These are phyloP conservation scores for Aphelinus atriplicis DNA, from an alignment of 1,140 invertebrate genomes.

Conservation along the genomic window DNA sequence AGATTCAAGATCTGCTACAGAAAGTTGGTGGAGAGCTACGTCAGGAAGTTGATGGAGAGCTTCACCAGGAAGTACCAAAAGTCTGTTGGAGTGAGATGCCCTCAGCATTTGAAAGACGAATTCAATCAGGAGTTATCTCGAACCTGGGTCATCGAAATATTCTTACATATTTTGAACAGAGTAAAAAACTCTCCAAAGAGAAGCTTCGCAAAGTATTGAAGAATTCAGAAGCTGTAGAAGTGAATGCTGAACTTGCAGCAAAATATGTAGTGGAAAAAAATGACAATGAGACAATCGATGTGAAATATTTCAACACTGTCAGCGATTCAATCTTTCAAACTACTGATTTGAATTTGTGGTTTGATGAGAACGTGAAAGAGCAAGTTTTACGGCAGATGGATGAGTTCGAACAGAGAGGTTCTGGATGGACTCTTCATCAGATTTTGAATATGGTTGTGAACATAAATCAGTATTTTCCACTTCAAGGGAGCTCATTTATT, in stretches of 20 bases:
- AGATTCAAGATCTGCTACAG: no score
- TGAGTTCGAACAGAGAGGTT: constrained; percentile 27
- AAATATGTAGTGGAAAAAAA: background rate
- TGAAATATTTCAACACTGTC: background rate
- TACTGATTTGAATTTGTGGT: constrained; percentile 10
- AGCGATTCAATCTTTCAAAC: background rate
- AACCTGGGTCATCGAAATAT: background rate
- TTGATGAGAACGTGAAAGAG: background rate
- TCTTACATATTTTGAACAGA: background rate
- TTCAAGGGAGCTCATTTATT: constrained; percentile 28
- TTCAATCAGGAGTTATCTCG: background rate
- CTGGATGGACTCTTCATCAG: constrained; percentile 13
- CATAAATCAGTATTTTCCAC: constrained; percentile 23
- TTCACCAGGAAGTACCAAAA: no score
- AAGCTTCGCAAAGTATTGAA: background rate
- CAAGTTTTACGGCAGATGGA: constrained; percentile 2
- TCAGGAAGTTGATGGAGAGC: no score
- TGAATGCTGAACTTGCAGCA: constrained; percentile 5
- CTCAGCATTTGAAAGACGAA: no score
- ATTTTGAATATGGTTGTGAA: constrained; percentile 5
- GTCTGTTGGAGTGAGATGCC: no score
- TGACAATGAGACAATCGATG: background rate
- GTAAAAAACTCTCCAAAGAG: background rate
- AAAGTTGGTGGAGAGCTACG: no score
- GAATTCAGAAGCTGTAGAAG: background rate